These are phyloP conservation scores for Falco rusticolus DNA, from an alignment of 2,797 vertebrate species.

Conservation along the genomic window DNA sequence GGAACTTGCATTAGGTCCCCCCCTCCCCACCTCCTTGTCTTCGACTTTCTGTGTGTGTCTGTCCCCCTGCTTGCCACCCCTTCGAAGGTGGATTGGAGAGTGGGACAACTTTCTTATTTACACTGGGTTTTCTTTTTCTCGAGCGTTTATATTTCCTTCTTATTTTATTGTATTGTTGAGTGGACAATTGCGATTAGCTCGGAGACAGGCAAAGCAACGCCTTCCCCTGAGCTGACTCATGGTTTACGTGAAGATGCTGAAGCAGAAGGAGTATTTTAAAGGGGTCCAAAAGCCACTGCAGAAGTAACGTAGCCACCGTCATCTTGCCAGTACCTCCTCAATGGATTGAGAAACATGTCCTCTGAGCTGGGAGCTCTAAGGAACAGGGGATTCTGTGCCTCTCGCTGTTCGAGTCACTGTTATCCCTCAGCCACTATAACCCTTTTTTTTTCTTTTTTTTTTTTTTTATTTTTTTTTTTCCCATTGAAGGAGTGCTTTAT, in stretches of 20 bases:
- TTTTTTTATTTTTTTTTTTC: not conserved
- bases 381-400: not conserved
- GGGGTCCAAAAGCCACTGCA: conserved; percentile 33
- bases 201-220: not conserved
- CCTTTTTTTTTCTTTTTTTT: not conserved
- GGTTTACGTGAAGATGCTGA: conserved; percentile 3
- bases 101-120: conserved; percentile 78
- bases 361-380: conserved; percentile 30
- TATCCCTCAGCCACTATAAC: not conserved
- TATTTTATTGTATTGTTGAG: conserved; percentile 3
- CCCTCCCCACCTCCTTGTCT: not conserved
- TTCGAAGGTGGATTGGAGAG: conserved; percentile 36
- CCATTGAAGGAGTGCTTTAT: conserved; percentile 44
- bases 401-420: not conserved
- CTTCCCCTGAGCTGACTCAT: not conserved
- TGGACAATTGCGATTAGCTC: conserved; percentile 71
- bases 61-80: not conserved
- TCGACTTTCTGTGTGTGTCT: not conserved
- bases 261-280: conserved; percentile 22
- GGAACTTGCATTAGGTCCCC: not conserved
- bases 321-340: conserved; percentile 61
- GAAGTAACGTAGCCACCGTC: conserved; percentile 56
- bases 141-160: not conserved
- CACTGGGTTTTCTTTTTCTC: conserved; percentile 74
- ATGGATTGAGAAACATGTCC: not conserved